Conservation (phyloP, 2,797 vertebrate genomes). For the Myotis findleyi region DNA sequence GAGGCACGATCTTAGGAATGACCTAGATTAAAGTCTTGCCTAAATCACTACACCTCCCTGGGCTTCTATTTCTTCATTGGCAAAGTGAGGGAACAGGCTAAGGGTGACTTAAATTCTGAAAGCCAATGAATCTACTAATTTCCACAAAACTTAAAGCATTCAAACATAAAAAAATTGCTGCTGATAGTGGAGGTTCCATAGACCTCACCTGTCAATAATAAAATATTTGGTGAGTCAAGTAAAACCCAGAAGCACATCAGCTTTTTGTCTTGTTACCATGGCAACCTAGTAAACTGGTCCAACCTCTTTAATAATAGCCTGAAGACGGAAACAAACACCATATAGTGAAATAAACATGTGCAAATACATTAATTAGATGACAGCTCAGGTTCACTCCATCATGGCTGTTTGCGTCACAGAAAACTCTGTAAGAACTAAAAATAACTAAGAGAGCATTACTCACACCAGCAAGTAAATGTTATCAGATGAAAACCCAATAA, state of each 20-base stretch:
- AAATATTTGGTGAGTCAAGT: constrained; percentile 25
- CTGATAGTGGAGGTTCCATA: background rate
- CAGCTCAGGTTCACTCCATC: background rate
- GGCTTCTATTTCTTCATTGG: background rate
- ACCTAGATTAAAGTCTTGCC: background rate
- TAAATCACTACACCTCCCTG: background rate
- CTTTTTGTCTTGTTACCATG: constrained; percentile 8
- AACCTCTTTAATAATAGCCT: background rate
- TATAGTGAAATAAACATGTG: constrained; percentile 54
- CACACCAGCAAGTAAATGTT: background rate
- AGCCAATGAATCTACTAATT: background rate
- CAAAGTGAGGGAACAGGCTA: background rate
- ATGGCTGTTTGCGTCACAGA: background rate
- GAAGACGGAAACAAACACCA: constrained; percentile 48
- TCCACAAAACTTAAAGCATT: constrained; percentile 44
- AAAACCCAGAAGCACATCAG: constrained; percentile 40
- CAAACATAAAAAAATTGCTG: constrained; percentile 16
- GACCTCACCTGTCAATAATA: constrained; percentile 16
- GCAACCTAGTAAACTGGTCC: constrained; percentile 53
- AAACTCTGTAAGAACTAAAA: constrained; percentile 50
- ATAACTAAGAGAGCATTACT: background rate
- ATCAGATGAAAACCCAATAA: background rate
- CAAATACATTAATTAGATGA: background rate
- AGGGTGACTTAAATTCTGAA: background rate
- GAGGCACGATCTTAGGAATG: background rate